Evolutionary conservation across 2,888 invertebrate species (phyloP), one percentile per base, ranked within the genome.

Genomic region (Campaea margaritaria): DNA sequence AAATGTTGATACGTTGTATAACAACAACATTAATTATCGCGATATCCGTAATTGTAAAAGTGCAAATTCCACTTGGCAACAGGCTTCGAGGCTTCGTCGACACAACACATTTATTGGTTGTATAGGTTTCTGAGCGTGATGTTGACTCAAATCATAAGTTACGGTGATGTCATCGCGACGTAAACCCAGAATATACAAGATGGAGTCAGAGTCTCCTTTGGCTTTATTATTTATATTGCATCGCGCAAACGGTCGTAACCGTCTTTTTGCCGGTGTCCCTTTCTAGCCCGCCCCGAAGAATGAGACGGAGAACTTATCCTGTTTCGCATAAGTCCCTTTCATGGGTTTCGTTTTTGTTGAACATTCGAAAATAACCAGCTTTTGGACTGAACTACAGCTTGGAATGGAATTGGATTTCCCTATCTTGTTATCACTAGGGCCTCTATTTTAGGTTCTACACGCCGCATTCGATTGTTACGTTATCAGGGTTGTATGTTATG

Each of bases 151-250:
- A 85, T 86, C 86, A 89, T 89, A 89, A 89, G 83, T 81, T 77
- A 80, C 79, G 87, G 78, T 91, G 91, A 91, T 90, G 90, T 91
- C 91, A 91, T 87, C 85, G 74, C 69, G 62, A 67, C 77, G 74
- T 75, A 81, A 83, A 79, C 76, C 78, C 74, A 70, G 76, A 77
- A 75, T 61, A 51, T 76, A 74, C 85, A 82, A 85, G 82, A 83
- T 82, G 83, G 85, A 84, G 82, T 83, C n/a, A n/a, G n/a, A n/a
- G n/a, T n/a, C 84, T 79, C 70, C 67, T 79, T 72, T 76, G 76
- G 76, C 79, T 84, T 85, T 88, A 83, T 86, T 89, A 86, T 89
- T 87, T 89, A 85, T 89, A 89, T 89, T 87, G 82, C 83, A 81
- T 82, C 77, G 76, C 76, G 81, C 85, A 81, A 86, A 87, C 87